Conservation (phyloP, 1,140 invertebrate genomes). For the Trichoplusia ni region DNA sequence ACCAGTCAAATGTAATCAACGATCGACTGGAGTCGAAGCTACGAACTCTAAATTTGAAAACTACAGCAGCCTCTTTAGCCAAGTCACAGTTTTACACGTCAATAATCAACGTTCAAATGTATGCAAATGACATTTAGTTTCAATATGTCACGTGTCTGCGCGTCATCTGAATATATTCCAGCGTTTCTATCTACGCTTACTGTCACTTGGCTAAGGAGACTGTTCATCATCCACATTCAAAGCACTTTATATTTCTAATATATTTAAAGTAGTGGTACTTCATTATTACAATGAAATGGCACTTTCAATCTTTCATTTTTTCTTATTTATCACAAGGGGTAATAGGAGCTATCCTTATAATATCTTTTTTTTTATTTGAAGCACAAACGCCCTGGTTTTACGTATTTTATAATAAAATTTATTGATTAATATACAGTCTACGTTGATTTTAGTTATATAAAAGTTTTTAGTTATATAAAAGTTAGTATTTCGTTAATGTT, state of each 20-base stretch:
- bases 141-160: no score
- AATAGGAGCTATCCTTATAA: conserved; percentile 25
- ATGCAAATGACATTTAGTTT: no score
- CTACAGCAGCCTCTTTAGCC: no score
- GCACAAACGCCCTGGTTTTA: conserved; percentile 13
- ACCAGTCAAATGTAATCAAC: no score
- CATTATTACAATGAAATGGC: conserved; percentile 40
- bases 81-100: no score
- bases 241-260: conserved; percentile 1
- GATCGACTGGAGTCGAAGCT: no score
- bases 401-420: conserved; percentile 13
- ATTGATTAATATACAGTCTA: conserved; percentile 27
- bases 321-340: conserved; percentile 44
- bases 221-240: not conserved
- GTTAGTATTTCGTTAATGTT: conserved; percentile 12
- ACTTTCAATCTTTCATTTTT: conserved; percentile 47
- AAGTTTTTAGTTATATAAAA: conserved; percentile 13
- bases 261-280: conserved; percentile 3
- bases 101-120: no score
- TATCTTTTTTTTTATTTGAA: conserved; percentile 18
- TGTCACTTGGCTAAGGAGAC: no score
- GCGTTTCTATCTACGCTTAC: no score
- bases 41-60: no score
- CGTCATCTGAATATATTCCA: no score
- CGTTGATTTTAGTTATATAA: conserved; percentile 2